A percentile compares a stretch with the other conserved stretches of the same genome.
These are phyloP conservation scores for Copsychus sechellarum DNA, from an alignment of 2,113 vertebrate genomes.

Conservation along the genomic window DNA sequence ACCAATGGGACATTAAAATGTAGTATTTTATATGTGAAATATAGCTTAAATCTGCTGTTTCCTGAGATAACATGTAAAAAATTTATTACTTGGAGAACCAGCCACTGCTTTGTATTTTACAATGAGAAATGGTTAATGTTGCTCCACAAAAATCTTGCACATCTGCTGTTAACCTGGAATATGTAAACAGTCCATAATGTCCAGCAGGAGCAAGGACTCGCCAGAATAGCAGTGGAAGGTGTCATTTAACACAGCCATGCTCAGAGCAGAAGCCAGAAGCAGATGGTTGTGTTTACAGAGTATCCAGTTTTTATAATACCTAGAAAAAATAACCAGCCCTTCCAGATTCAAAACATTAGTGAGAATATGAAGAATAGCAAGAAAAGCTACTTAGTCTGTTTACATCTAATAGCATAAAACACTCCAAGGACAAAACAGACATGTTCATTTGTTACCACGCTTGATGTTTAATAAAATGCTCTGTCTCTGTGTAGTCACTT, in stretches of 20 bases:
- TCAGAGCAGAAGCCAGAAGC: not conserved
- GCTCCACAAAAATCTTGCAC: conserved; percentile 1
- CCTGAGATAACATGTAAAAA: not conserved
- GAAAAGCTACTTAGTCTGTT: conserved; percentile 19
- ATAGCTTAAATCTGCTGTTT: conserved; percentile 1
- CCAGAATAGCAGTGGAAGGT: not conserved
- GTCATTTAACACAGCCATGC: not conserved
- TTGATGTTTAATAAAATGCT: conserved; percentile 9
- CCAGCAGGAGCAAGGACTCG: not conserved
- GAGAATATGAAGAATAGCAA: not conserved
- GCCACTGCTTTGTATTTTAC: not conserved
- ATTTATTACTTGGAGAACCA: not conserved
- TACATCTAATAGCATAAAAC: not conserved
- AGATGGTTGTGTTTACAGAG: not conserved
- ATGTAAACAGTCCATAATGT: not conserved
- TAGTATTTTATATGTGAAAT: conserved; percentile 6
- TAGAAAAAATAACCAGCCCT: not conserved
- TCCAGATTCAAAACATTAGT: not conserved
- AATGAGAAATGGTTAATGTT: not conserved
- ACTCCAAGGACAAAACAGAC: conserved; percentile 8
- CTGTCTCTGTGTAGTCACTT: not conserved
- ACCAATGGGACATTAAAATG: not conserved
- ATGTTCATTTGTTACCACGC: not conserved
- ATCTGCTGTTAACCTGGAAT: not conserved
- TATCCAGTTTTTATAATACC: not conserved